A percentile compares a stretch with the other conserved stretches of the same genome.
phyloP scores from a whole-genome alignment of 2,797 vertebrate species.

The Sebastes matsubarae region DNA sequence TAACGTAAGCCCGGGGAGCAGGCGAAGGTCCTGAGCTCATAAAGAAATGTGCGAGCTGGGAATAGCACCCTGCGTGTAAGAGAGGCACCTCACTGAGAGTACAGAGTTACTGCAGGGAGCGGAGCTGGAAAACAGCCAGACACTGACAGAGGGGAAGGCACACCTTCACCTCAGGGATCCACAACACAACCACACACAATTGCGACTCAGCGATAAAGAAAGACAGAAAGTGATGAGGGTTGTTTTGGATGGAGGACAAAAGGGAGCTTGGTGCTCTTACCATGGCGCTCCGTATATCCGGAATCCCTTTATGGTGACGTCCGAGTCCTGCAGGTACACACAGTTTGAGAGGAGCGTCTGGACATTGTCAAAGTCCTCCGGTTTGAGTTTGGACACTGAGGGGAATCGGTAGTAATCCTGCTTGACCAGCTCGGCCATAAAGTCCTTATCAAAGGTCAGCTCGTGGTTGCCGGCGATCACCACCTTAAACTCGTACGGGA shows the following conservation, averaged over 20 bases:
- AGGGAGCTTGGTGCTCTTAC: constrained; percentile 79
- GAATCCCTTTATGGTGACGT: constrained; percentile 98
- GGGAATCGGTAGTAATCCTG: constrained; percentile 99
- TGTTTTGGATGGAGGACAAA: background rate
- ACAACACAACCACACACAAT: constrained; percentile 16
- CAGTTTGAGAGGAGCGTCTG: constrained; percentile 98
- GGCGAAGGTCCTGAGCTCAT: constrained; percentile 56
- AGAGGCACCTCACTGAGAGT: constrained; percentile 37
- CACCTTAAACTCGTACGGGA: constrained; percentile 98
- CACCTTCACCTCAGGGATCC: constrained; percentile 44
- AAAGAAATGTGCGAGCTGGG: constrained; percentile 64
- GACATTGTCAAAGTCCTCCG: constrained; percentile 99
- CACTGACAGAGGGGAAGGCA: constrained; percentile 21
- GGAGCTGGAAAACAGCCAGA: constrained; percentile 58
- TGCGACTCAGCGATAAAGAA: constrained; percentile 6
- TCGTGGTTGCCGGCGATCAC: constrained; percentile 99
- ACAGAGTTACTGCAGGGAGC: constrained; percentile 33
- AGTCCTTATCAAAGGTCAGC: constrained; percentile 99
- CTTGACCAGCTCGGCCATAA: constrained; percentile 99
- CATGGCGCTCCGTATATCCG: constrained; percentile 97
- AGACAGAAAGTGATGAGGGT: background rate
- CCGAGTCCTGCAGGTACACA: constrained; percentile 99
- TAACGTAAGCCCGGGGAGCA: constrained; percentile 62
- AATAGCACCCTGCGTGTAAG: constrained; percentile 56
- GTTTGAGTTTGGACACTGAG: constrained; percentile 99